Conservation (phyloP, 2,888 invertebrate species). For the Lepeophtheirus nordmannii region DNA sequence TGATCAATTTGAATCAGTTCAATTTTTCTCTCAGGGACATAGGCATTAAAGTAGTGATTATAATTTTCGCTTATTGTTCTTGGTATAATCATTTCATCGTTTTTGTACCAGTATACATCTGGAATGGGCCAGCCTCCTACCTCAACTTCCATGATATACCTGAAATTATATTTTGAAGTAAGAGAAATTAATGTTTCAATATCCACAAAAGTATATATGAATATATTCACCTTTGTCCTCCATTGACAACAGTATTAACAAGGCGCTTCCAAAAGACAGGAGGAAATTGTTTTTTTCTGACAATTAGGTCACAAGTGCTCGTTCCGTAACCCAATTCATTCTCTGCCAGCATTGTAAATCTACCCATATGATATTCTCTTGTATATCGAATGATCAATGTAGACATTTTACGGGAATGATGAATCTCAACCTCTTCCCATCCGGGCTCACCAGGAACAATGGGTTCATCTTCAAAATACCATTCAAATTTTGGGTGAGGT, state of each 20-base stretch:
- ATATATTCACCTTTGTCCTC: neutral
- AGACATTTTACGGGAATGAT: constrained; percentile 23
- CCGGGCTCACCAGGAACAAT: constrained; percentile 17
- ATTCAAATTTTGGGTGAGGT: constrained; percentile 16
- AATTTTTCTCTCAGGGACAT: constrained; percentile 22
- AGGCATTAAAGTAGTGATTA: constrained; percentile 14
- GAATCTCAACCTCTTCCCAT: constrained; percentile 24
- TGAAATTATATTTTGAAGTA: neutral
- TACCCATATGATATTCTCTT: constrained; percentile 21
- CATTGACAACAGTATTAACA: neutral
- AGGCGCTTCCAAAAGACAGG: constrained; percentile 23
- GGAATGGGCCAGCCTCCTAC: constrained; percentile 25
- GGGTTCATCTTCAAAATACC: constrained; percentile 22
- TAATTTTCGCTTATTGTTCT: constrained; percentile 21
- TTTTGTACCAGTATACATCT: constrained; percentile 23
- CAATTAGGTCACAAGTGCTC: constrained; percentile 22
- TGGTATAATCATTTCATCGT: constrained; percentile 19
- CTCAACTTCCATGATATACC: constrained; percentile 17
- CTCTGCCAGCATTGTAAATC: constrained; percentile 19
- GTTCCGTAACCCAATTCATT: constrained; percentile 15
- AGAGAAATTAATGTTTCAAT: no score
- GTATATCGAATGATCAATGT: constrained; percentile 17
- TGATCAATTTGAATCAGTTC: constrained; percentile 22
- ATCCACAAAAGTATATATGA: no score
- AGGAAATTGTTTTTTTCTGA: constrained; percentile 23